Percentiles rank a stretch among this genome's conserved stretches.
These are phyloP conservation scores for Lasioglossum morio DNA, from an alignment of 2,888 invertebrate genomes.

Conservation along the genomic window DNA sequence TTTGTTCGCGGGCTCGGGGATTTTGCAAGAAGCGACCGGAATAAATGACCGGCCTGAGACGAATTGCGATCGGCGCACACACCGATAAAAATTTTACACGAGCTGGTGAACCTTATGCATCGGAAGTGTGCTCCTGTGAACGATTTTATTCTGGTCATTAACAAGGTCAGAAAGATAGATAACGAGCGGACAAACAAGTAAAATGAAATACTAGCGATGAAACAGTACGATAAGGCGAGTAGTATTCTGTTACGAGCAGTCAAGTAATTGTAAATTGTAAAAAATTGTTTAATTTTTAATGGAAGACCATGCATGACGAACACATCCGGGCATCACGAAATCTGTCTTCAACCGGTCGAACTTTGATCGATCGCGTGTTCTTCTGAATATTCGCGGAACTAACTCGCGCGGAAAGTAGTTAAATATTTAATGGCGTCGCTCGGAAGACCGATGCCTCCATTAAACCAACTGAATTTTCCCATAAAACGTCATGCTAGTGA, in stretches of 20 bases:
- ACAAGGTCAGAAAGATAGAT: too few relatives aligned
- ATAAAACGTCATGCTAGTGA: not conserved
- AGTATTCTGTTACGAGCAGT: too few relatives aligned
- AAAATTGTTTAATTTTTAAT: too few relatives aligned
- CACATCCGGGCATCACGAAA: too few relatives aligned
- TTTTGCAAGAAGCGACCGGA: conserved; percentile 55
- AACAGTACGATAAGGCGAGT: too few relatives aligned
- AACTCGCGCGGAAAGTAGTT: not conserved
- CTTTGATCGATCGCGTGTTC: not conserved
- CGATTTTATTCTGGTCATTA: too few relatives aligned
- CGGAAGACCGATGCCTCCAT: not conserved
- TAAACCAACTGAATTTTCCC: not conserved
- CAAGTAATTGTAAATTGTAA: too few relatives aligned
- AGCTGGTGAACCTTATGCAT: too few relatives aligned
- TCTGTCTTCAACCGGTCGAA: not conserved
- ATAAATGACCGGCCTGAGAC: conserved; percentile 52
- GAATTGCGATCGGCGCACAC: not conserved
- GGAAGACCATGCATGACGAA: not conserved
- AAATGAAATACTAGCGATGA: too few relatives aligned
- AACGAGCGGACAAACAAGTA: too few relatives aligned
- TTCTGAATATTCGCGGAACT: not conserved
- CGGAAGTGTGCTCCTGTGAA: too few relatives aligned
- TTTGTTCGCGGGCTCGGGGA: conserved; percentile 36
- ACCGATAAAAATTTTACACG: not conserved
- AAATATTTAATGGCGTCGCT: not conserved